Percentiles rank a stretch among this genome's conserved stretches.
These are phyloP conservation scores for Drosophila fungiperda DNA, from an alignment of 2,888 invertebrate species.

Conservation along the genomic window DNA sequence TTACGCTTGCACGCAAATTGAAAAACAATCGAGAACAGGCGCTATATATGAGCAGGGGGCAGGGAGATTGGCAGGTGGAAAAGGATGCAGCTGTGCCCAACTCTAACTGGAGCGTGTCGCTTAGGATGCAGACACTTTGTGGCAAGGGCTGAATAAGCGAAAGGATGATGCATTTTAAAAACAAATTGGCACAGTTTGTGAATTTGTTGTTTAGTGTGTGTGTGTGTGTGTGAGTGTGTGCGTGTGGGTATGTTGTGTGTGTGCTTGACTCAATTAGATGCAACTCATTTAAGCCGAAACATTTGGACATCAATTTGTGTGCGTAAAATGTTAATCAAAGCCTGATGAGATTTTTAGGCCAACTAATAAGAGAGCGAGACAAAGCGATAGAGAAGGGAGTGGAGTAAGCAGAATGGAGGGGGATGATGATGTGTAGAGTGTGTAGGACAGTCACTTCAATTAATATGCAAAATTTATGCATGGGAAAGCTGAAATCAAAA, in stretches of 20 bases:
- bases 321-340: conserved; percentile 77
- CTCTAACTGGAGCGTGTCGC: neutral
- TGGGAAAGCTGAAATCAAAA: conserved; percentile 77
- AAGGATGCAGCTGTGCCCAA: neutral
- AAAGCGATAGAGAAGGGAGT: neutral
- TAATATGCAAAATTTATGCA: conserved; percentile 80
- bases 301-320: conserved; percentile 59
- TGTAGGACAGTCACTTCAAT: conserved; percentile 65
- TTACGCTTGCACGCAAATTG: conserved; percentile 76
- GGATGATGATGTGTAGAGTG: too few relatives aligned
- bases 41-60: neutral
- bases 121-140: too few relatives aligned
- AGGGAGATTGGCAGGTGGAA: conserved; percentile 1
- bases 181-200: conserved; percentile 80
- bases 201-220: conserved; percentile 21
- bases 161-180: conserved; percentile 75
- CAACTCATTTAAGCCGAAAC: conserved; percentile 69
- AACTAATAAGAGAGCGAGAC: conserved; percentile 58
- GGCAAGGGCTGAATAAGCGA: conserved; percentile 57
- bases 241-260: neutral
- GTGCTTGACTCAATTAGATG: conserved; percentile 77
- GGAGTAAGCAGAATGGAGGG: neutral
- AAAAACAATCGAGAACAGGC: conserved; percentile 66
- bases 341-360: conserved; percentile 74
- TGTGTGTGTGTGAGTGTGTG: too few relatives aligned